Base-by-base conservation (phyloP, 2,113 vertebrate genomes). In the Cryptomyrus ogoouensis region DNA sequence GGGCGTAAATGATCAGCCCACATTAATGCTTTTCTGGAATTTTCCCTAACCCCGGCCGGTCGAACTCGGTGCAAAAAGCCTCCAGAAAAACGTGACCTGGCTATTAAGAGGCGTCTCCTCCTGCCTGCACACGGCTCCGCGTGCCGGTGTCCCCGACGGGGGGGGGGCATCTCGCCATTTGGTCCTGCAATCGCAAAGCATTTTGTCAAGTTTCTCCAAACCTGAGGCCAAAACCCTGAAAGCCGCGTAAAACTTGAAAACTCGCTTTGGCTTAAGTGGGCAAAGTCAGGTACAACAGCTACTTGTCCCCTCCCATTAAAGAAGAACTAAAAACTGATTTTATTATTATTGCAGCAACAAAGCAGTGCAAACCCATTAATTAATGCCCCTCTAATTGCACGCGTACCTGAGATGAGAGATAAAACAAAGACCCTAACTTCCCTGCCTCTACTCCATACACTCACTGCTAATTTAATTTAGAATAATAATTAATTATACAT, bases 401-500 rank as follows among this genome's bases (percentile, higher is more conserved):
- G 2, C 0, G 89, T 50, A 95, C 93, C 92, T 94, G 93, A 90
- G 91, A 93, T 86, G 2, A 87, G 47, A 87, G 83, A 87, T 77
- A 90, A 91, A 91, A 94, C 92, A 94, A 94, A 94, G 92, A 83
- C 42, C 13, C 17, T n/a, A 77, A 35, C 35, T 84, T 56, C 91
- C 83, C 88, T 87, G 91, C 93, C 94, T 93, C 83, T 93, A 90
- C 39, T 91, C 90, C 92, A 94, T 92, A 94, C 95, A 93, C 93
- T 94, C 93, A 91, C 92, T 95, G 93, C 94, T 95, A 94, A 95
- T 95, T 94, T 94, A 92, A 93, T 92, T 92, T 91, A 89, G 92
- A 94, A 94, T 93, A 94, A 92, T 91, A 94, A 95, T 95, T 95
- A 95, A 96, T 95, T 95, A 96, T 94, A 95, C 93, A 95, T 96